These are phyloP conservation scores for Notodonta ziczac DNA, from an alignment of 2,888 invertebrate species.

Conservation along the genomic window DNA sequence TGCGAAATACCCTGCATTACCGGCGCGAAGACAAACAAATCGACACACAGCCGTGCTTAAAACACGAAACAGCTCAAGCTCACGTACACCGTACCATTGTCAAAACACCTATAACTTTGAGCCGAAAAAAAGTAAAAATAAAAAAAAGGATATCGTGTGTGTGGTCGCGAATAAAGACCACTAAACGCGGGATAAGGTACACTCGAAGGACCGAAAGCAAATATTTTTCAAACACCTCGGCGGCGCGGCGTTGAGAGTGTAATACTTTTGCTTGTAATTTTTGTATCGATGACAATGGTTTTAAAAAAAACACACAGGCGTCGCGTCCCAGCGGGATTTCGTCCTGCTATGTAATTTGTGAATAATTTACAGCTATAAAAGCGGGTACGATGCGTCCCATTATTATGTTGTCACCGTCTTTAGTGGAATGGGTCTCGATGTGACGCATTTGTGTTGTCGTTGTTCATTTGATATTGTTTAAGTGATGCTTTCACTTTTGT, in stretches of 20 bases:
- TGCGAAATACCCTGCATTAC: not conserved
- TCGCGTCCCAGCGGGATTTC: constrained; percentile 62
- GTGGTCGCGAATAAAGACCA: constrained; percentile 72
- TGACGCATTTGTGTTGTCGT: constrained; percentile 38
- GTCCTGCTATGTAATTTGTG: constrained; percentile 76
- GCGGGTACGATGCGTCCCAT: constrained; percentile 52
- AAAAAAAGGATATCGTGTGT: constrained; percentile 46
- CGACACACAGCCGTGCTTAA: constrained; percentile 68
- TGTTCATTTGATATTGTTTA: constrained; percentile 34
- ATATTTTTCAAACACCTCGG: constrained; percentile 82
- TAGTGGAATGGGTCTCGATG: constrained; percentile 52
- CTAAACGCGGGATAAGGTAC: constrained; percentile 67
- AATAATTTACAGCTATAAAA: constrained; percentile 67
- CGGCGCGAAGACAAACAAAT: constrained; percentile 57
- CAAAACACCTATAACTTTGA: constrained; percentile 82
- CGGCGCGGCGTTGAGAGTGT: constrained; percentile 48
- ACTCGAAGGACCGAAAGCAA: constrained; percentile 73
- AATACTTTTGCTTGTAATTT: constrained; percentile 78
- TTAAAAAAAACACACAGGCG: constrained; percentile 47
- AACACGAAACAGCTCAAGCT: constrained; percentile 69
- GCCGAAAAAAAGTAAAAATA: constrained; percentile 50
- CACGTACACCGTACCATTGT: constrained; percentile 78
- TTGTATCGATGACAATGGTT: constrained; percentile 77
- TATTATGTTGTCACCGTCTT: constrained; percentile 73
- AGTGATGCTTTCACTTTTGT: constrained; percentile 18